Evolutionary conservation across 2,113 vertebrate species (phyloP).

Genomic region (Terrapene triunguis): DNA sequence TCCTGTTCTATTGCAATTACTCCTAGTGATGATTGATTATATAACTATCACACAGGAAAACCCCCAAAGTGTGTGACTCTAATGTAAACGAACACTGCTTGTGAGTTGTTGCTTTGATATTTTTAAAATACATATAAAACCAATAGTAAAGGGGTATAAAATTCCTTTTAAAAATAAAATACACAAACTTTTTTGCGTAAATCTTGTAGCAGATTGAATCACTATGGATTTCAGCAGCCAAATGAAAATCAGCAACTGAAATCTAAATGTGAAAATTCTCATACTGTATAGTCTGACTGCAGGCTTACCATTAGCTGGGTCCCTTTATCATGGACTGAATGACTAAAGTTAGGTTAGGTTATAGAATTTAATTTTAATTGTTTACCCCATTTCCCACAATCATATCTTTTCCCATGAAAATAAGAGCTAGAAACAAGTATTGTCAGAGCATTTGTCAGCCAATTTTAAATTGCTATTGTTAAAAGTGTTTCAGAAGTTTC

Average conservation of each 20-base stretch:
- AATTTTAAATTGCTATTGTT: not conserved
- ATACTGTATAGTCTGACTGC: not conserved
- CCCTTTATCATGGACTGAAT: not conserved
- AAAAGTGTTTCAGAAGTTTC: not conserved
- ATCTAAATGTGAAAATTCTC: not conserved
- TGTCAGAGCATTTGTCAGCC: too few relatives aligned
- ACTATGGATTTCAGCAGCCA: not conserved
- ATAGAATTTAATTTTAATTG: not conserved
- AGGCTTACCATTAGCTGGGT: not conserved
- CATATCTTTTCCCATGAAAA: not conserved
- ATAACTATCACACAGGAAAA: not conserved
- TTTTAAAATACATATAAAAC: not conserved
- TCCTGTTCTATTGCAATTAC: not conserved
- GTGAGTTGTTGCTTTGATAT: not conserved
- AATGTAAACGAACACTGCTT: not conserved
- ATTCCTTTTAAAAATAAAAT: not conserved
- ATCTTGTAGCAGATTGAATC: not conserved
- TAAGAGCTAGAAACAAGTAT: not conserved
- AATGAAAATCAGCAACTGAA: not conserved
- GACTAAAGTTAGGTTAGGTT: not conserved
- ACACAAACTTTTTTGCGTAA: not conserved
- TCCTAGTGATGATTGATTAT: not conserved
- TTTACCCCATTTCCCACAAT: accelerated
- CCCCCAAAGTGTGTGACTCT: not conserved
- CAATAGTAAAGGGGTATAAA: not conserved